Percentiles rank a stretch among this genome's conserved stretches.
Conservation (phyloP, 2,113 vertebrate genomes). For the Caracal caracal region DNA sequence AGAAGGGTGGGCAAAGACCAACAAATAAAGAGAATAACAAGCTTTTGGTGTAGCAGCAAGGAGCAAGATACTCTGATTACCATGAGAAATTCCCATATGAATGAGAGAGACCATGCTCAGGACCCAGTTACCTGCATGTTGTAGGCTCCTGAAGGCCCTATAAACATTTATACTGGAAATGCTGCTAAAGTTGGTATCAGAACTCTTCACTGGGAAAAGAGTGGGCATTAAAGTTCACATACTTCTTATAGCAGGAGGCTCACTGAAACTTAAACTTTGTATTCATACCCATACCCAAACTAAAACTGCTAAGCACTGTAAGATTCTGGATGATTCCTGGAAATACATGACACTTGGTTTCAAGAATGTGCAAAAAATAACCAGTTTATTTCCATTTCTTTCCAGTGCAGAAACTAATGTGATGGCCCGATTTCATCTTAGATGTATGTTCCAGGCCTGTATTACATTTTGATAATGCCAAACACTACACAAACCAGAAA, state of each 20-base stretch:
- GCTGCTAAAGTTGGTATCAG: background rate
- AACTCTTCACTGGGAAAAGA: background rate
- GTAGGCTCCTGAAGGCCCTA: background rate
- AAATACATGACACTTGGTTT: background rate
- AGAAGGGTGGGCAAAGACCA: background rate
- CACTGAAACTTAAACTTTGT: background rate
- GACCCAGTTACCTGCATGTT: background rate
- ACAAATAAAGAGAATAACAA: background rate
- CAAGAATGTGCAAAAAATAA: background rate
- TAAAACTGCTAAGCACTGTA: background rate
- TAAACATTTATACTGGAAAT: background rate
- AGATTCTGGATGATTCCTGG: background rate
- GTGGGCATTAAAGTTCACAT: background rate
- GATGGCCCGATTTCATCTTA: background rate
- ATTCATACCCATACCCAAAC: background rate
- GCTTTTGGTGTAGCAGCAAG: background rate
- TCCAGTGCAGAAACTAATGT: background rate
- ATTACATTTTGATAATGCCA: constrained; percentile 2
- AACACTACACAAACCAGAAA: background rate
- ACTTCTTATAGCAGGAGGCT: background rate
- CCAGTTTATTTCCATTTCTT: background rate
- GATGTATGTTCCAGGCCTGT: background rate
- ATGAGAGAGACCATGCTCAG: background rate
- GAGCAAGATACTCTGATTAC: background rate
- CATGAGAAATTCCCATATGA: background rate